Percentiles rank a stretch among this genome's conserved stretches.
Evolutionary conservation across 2,113 vertebrate species (phyloP).

Genomic region (Capreolus pygargus): DNA sequence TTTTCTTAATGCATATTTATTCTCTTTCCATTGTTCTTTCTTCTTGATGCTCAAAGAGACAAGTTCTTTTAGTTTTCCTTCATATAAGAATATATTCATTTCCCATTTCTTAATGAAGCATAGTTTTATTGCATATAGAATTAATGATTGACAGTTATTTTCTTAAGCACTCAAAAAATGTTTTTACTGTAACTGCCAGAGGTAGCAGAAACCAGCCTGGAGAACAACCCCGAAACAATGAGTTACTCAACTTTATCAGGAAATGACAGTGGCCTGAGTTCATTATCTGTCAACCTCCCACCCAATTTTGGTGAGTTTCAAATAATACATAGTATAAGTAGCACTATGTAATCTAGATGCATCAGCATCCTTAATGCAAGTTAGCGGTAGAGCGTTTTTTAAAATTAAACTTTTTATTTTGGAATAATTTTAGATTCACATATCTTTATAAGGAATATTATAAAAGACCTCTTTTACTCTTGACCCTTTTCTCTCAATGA

Average conservation of each 20-base stretch:
- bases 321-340: background rate
- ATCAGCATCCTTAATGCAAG: conserved; percentile 22
- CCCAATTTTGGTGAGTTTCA: conserved; percentile 38
- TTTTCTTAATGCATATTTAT: background rate
- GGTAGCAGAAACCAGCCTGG: background rate
- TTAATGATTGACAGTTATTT: conserved; percentile 6
- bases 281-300: background rate
- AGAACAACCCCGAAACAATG: background rate
- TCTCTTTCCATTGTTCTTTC: background rate
- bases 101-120: background rate
- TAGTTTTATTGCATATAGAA: background rate
- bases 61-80: conserved; percentile 25
- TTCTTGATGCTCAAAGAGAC: background rate
- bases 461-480: background rate
- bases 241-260: background rate
- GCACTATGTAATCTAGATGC: background rate
- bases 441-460: conserved; percentile 16
- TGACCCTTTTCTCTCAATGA: conserved; percentile 10
- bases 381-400: background rate
- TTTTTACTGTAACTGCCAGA: background rate
- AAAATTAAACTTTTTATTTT: conserved; percentile 41
- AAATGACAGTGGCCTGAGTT: background rate
- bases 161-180: conserved; percentile 10
- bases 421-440: conserved; percentile 22
- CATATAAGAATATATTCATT: conserved; percentile 3